Percentiles rank a stretch among this genome's conserved stretches.
phyloP scores from a whole-genome alignment of 2,888 invertebrate species.

The Nebria brevicollis region DNA sequence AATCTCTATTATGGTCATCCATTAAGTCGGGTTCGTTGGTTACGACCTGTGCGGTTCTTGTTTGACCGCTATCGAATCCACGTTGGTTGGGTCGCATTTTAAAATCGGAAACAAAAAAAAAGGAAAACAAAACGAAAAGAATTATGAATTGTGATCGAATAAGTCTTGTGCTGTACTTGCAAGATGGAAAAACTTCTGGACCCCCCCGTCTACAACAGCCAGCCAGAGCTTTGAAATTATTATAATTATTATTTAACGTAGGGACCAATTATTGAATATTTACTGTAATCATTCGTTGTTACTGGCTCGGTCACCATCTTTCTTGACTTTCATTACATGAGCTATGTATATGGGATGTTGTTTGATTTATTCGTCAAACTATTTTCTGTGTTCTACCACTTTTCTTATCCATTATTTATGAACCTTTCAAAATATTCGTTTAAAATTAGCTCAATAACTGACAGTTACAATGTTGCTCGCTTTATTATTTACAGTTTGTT shows the following conservation, averaged over 20 bases:
- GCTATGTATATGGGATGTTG: neutral
- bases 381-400: neutral
- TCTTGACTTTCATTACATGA: neutral
- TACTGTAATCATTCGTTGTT: conserved; percentile 57
- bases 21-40: conserved; percentile 51
- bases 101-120: neutral
- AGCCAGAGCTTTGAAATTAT: conserved; percentile 46
- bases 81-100: neutral
- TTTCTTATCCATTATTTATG: neutral
- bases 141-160: conserved; percentile 1
- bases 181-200: conserved; percentile 11
- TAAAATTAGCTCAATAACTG: too few relatives aligned
- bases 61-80: conserved; percentile 11
- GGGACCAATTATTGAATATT: conserved; percentile 61
- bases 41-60: conserved; percentile 43
- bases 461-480: too few relatives aligned
- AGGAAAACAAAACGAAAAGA: neutral
- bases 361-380: neutral
- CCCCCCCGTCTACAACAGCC: neutral
- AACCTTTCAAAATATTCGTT: neutral
- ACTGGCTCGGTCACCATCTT: neutral
- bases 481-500: too few relatives aligned
- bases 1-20: conserved; percentile 60
- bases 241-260: conserved; percentile 61
- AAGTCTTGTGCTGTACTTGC: neutral